Conservation (phyloP, 2,888 invertebrate genomes). For the Ennomos fuscantarius region DNA sequence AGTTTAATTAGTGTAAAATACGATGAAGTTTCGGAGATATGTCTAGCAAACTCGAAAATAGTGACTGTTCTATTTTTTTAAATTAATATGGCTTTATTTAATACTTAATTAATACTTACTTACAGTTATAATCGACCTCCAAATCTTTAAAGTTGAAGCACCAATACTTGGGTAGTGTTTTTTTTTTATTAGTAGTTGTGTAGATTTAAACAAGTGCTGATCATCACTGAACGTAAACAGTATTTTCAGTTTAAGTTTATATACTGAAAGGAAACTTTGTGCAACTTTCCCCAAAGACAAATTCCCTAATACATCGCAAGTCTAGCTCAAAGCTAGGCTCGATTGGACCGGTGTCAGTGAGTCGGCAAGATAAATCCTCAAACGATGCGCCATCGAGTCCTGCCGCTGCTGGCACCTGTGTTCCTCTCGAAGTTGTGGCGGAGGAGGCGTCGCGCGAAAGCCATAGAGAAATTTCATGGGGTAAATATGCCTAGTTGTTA, state of each 20-base stretch:
- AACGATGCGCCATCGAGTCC: conserved; percentile 79
- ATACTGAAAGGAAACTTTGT: too few species aligned
- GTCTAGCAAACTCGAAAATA: background rate
- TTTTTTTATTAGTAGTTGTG: background rate
- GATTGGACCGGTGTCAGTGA: conserved; percentile 10
- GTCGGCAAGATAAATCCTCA: conserved; percentile 78
- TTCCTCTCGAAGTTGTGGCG: conserved; percentile 76
- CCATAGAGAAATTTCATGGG: conserved; percentile 75
- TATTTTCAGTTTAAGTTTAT: too few species aligned
- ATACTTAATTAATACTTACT: too few species aligned
- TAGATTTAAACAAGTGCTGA: background rate
- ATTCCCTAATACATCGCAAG: conserved; percentile 1
- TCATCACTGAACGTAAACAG: background rate
- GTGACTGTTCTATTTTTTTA: background rate
- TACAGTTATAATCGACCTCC: conserved; percentile 13
- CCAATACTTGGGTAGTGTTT: background rate
- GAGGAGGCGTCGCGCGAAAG: conserved; percentile 67
- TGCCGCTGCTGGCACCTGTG: conserved; percentile 76
- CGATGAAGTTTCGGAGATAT: background rate
- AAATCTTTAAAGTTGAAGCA: background rate
- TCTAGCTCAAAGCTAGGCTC: conserved; percentile 45
- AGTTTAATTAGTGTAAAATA: background rate
- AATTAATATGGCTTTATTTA: too few species aligned
- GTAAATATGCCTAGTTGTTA: conserved; percentile 47
- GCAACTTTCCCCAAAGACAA: background rate